phyloP scores from a whole-genome alignment of 1,140 invertebrate species.

The Anoplophora glabripennis region DNA sequence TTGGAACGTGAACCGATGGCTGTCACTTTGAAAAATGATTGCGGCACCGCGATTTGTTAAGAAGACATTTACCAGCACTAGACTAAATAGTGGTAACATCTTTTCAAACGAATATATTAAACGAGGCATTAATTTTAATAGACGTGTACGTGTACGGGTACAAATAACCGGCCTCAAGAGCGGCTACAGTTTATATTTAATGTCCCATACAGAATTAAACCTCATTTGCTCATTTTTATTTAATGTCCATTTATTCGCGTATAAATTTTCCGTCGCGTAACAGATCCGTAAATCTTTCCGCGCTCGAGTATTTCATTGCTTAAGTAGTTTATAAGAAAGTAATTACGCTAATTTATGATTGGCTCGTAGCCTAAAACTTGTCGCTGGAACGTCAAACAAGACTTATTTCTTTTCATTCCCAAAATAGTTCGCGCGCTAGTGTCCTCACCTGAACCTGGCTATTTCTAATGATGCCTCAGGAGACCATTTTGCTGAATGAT shows the following conservation, averaged over 20 bases:
- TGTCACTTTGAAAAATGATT: constrained; percentile 28
- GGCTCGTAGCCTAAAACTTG: constrained; percentile 26
- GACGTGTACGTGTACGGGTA: not conserved
- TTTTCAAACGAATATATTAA: constrained; percentile 6
- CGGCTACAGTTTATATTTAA: constrained; percentile 12
- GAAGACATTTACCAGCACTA: not conserved
- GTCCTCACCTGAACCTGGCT: no score
- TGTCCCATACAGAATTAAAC: constrained; percentile 11
- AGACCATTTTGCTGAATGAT: no score
- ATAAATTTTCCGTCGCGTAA: constrained; percentile 10
- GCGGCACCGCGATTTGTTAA: constrained; percentile 22
- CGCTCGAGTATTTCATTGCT: constrained; percentile 25
- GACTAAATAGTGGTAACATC: constrained; percentile 16
- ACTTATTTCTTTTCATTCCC: not conserved
- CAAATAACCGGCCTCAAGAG: constrained; percentile 1
- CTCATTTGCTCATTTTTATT: constrained; percentile 14
- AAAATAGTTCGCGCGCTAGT: no score
- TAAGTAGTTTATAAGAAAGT: constrained; percentile 30
- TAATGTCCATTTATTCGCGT: constrained; percentile 2
- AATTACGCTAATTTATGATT: constrained; percentile 34
- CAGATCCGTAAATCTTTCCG: constrained; percentile 28
- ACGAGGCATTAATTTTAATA: constrained; percentile 9
- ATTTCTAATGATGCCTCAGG: no score
- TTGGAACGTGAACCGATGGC: constrained; percentile 19
- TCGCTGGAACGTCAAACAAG: constrained; percentile 15